Percentiles rank a stretch among this genome's conserved stretches.
phyloP scores from a whole-genome alignment of 2,797 vertebrate genomes.

The Choloepus didactylus region DNA sequence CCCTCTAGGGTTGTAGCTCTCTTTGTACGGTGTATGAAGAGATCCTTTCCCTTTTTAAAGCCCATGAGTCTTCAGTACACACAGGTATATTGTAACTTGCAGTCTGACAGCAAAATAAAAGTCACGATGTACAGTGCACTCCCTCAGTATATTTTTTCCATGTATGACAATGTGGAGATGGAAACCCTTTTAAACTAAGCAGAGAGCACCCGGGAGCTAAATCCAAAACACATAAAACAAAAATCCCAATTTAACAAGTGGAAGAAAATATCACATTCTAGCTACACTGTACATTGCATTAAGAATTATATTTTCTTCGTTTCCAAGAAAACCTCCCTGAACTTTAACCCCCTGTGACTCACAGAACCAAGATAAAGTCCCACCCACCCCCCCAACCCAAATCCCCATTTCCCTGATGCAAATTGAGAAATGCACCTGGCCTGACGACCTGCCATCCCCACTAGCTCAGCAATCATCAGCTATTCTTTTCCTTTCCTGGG shows the following conservation, averaged over 20 bases:
- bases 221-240: slow-evolving; percentile 83
- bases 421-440: neutral
- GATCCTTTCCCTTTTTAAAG: slow-evolving; percentile 3
- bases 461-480: neutral
- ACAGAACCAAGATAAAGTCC: slow-evolving; percentile 47
- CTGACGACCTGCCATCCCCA: slow-evolving; percentile 49
- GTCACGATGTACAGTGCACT: slow-evolving; percentile 6
- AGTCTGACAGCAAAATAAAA: slow-evolving; percentile 71
- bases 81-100: slow-evolving; percentile 69
- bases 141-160: slow-evolving; percentile 74
- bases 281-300: slow-evolving; percentile 57
- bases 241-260: slow-evolving; percentile 81
- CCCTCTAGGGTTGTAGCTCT: slow-evolving; percentile 27
- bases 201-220: slow-evolving; percentile 83
- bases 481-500: slow-evolving; percentile 12
- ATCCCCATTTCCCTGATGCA: slow-evolving; percentile 36
- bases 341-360: slow-evolving; percentile 74
- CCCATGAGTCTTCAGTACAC: slow-evolving; percentile 63
- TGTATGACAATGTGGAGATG: slow-evolving; percentile 77
- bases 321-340: slow-evolving; percentile 71
- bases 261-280: slow-evolving; percentile 76
- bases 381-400: slow-evolving; percentile 23
- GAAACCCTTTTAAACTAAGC: slow-evolving; percentile 82
- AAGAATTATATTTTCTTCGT: slow-evolving; percentile 76
- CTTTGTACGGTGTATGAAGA: neutral